These are phyloP conservation scores for Empidonax traillii DNA, from an alignment of 2,113 vertebrate species.

Conservation along the genomic window DNA sequence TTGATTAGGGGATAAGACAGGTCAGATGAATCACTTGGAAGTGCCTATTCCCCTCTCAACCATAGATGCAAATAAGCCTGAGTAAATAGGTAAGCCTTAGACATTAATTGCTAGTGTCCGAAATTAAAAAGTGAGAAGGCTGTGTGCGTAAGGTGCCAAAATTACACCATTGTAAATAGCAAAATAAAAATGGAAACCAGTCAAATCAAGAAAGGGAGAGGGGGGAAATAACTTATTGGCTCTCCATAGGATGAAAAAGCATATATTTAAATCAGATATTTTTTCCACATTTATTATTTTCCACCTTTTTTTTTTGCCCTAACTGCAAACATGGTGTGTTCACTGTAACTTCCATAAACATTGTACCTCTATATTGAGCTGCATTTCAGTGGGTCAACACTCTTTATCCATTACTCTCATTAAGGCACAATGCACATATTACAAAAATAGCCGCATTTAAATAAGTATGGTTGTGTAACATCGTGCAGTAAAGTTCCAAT, in stretches of 20 bases:
- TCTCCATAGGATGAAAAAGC: not conserved
- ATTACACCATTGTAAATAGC: not conserved
- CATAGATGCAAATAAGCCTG: not conserved
- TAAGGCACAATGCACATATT: not conserved
- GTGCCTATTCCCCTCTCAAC: not conserved
- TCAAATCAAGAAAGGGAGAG: not conserved
- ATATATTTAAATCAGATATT: not conserved
- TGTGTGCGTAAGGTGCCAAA: not conserved
- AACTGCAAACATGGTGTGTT: not conserved
- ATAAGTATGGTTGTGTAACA: not conserved
- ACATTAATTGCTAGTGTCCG: not conserved
- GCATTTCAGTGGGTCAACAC: not conserved
- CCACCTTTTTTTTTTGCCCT: not conserved
- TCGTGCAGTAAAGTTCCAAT: not conserved
- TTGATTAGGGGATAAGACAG: not conserved
- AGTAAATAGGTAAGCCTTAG: not conserved
- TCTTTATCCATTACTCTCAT: not conserved
- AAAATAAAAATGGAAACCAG: not conserved
- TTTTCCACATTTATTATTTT: not conserved
- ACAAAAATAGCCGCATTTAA: constrained; percentile 33
- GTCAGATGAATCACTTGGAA: constrained; percentile 16
- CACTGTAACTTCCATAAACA: not conserved
- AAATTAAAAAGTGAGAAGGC: not conserved
- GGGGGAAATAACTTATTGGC: not conserved
- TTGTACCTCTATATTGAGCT: not conserved